These are phyloP conservation scores for Phyllotreta cruciferae DNA, from an alignment of 2,888 invertebrate genomes.

Conservation along the genomic window DNA sequence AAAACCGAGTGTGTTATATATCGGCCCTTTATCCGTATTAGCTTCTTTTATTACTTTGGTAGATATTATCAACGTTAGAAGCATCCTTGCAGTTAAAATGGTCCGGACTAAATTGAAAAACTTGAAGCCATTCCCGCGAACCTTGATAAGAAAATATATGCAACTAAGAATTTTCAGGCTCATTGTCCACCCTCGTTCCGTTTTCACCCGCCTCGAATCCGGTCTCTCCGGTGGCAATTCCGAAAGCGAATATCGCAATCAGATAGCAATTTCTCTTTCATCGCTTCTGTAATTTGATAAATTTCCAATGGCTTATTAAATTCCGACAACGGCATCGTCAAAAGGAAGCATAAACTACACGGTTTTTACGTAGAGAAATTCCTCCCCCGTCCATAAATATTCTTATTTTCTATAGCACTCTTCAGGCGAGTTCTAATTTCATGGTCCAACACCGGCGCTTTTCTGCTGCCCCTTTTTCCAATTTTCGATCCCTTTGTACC, in stretches of 20 bases:
- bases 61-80: too few species aligned
- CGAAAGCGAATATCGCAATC: slow-evolving; percentile 15
- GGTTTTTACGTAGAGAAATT: slow-evolving; percentile 42
- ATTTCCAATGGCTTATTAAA: slow-evolving; percentile 36
- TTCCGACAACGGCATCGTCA: slow-evolving; percentile 22
- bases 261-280: slow-evolving; percentile 20
- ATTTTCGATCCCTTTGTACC: slow-evolving; percentile 56
- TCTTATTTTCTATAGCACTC: slow-evolving; percentile 54
- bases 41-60: too few species aligned
- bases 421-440: slow-evolving; percentile 57
- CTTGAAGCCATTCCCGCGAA: not conserved
- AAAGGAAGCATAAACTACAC: slow-evolving; percentile 30
- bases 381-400: slow-evolving; percentile 47
- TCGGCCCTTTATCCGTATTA: too few species aligned
- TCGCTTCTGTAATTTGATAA: slow-evolving; percentile 32
- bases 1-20: too few species aligned
- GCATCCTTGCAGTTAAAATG: too few species aligned
- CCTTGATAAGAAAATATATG: not conserved
- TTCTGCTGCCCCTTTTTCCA: slow-evolving; percentile 52
- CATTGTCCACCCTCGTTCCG: slow-evolving; percentile 18
- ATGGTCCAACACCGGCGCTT: slow-evolving; percentile 56
- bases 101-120: not conserved
- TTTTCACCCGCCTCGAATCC: slow-evolving; percentile 5
- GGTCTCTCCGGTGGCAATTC: slow-evolving; percentile 5
- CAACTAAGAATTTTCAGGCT: slow-evolving; percentile 8